Conservation (phyloP, 1,140 invertebrate species). For the Ips typographus region DNA sequence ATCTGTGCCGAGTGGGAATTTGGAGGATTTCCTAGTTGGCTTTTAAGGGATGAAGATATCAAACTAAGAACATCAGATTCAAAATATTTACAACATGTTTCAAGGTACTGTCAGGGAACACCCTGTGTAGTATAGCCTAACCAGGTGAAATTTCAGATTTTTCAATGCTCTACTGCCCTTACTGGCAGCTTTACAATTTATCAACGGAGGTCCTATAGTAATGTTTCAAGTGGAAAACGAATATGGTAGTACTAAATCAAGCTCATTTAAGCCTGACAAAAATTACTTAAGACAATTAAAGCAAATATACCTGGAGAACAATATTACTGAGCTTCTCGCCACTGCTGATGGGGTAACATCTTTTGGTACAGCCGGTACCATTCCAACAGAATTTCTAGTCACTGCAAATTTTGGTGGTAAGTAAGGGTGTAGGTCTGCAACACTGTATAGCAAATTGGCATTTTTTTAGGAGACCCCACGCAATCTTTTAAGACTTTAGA, state of each 20-base stretch:
- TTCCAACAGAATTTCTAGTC: constrained; percentile 53
- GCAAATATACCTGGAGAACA: constrained; percentile 47
- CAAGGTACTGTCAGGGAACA: constrained; percentile 55
- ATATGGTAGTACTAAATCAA: constrained; percentile 51
- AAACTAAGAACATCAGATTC: constrained; percentile 56
- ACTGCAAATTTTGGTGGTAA: constrained; percentile 60
- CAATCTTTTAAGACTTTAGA: constrained; percentile 52
- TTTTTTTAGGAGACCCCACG: constrained; percentile 39
- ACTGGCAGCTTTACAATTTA: constrained; percentile 57
- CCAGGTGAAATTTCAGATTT: constrained; percentile 48
- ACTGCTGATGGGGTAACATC: constrained; percentile 55
- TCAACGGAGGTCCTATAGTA: constrained; percentile 61
- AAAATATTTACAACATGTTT: constrained; percentile 52
- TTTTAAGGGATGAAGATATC: constrained; percentile 39
- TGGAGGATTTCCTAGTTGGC: constrained; percentile 44
- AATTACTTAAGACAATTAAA: constrained; percentile 54
- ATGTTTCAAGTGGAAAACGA: constrained; percentile 60
- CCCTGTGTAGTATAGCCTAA: constrained; percentile 61
- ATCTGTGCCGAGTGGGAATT: constrained; percentile 85
- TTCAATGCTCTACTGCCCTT: constrained; percentile 55
- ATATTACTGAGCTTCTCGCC: constrained; percentile 55
- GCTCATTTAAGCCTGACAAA: constrained; percentile 47
- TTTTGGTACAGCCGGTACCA: constrained; percentile 51
- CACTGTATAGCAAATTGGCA: background rate
- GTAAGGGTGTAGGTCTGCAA: background rate